Evolutionary conservation across 2,113 vertebrate species (phyloP).

Genomic region (Xyliphius kryptos): DNA sequence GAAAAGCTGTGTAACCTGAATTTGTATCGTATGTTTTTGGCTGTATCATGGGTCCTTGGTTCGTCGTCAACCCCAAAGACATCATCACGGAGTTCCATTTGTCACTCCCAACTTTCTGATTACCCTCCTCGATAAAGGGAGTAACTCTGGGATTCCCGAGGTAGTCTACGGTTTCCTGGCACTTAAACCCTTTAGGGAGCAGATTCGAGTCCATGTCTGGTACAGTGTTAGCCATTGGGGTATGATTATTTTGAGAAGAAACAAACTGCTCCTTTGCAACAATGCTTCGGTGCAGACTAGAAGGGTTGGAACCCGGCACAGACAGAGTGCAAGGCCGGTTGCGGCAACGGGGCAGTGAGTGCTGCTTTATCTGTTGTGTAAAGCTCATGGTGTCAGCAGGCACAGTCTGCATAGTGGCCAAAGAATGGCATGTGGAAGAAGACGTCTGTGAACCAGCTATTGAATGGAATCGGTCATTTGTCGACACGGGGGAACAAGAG

Average conservation of each 20-base stretch:
- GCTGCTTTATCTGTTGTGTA: constrained; percentile 70
- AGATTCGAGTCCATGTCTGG: constrained; percentile 42
- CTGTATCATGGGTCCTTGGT: constrained; percentile 43
- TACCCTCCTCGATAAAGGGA: constrained; percentile 45
- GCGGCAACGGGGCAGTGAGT: constrained; percentile 67
- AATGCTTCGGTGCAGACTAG: constrained; percentile 55
- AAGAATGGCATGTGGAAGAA: constrained; percentile 65
- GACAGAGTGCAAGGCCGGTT: constrained; percentile 61
- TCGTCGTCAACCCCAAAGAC: constrained; percentile 63
- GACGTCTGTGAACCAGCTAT: constrained; percentile 62
- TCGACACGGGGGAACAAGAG: constrained; percentile 59
- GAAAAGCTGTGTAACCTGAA: constrained; percentile 57
- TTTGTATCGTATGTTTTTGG: constrained; percentile 54
- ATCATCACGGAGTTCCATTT: constrained; percentile 63
- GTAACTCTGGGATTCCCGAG: constrained; percentile 48
- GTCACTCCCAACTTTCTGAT: constrained; percentile 26
- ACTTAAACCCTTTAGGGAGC: constrained; percentile 43
- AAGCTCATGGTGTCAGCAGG: constrained; percentile 70
- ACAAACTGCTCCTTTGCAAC: constrained; percentile 40
- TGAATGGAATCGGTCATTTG: constrained; percentile 60
- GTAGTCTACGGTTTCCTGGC: constrained; percentile 45
- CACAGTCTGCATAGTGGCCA: constrained; percentile 65
- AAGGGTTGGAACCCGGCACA: constrained; percentile 44
- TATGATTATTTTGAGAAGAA: constrained; percentile 39
- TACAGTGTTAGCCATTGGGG: constrained; percentile 45